These are phyloP conservation scores for Allolobophora icterica DNA, from an alignment of 2,888 invertebrate genomes.

Conservation along the genomic window DNA sequence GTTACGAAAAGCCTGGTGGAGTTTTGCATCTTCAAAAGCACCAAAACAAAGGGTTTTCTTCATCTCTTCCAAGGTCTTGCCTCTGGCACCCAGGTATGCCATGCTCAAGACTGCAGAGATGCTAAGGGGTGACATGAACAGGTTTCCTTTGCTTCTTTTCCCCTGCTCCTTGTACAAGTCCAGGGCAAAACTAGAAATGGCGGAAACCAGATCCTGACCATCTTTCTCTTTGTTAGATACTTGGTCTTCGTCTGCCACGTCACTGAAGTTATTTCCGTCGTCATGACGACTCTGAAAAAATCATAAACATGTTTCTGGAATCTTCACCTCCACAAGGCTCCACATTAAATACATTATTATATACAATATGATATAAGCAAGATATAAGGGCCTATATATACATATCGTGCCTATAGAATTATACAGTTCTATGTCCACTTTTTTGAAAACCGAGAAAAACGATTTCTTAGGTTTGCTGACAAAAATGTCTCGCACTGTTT, in stretches of 20 bases:
- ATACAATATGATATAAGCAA: too few species aligned
- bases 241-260: background rate
- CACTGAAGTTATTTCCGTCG: too few species aligned
- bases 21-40: background rate
- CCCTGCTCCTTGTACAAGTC: background rate
- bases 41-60: background rate
- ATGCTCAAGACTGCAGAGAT: slow-evolving; percentile 25
- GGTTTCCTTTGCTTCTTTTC: background rate
- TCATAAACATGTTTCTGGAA: too few species aligned
- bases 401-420: too few species aligned
- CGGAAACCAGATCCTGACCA: background rate
- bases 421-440: too few species aligned
- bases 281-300: too few species aligned
- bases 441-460: too few species aligned
- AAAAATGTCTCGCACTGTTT: too few species aligned
- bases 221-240: background rate
- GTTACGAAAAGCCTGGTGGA: background rate
- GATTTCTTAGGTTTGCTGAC: too few species aligned
- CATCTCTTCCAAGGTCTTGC: slow-evolving; percentile 31
- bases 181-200: background rate
- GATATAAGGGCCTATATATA: too few species aligned
- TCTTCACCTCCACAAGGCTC: too few species aligned
- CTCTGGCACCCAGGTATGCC: slow-evolving; percentile 40
- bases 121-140: slow-evolving; percentile 25
- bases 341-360: too few species aligned